Evolutionary conservation across 1,140 invertebrate genomes (phyloP).

Genomic region (Heterodera carotae): DNA sequence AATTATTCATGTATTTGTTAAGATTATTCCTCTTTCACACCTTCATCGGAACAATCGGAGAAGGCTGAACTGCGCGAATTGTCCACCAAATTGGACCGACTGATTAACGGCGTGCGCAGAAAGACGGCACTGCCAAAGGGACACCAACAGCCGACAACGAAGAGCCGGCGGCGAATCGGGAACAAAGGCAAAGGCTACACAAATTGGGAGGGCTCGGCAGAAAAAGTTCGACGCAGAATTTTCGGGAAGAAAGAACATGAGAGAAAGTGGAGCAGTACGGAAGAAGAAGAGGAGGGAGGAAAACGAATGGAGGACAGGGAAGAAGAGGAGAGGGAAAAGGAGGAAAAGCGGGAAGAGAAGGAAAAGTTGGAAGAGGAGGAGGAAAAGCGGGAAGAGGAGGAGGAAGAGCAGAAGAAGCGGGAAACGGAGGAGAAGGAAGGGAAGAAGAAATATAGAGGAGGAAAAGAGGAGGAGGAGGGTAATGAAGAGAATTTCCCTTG

Average conservation of each 20-base stretch:
- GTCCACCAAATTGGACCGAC: background rate
- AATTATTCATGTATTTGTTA: slow-evolving; percentile 9
- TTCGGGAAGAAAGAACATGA: too few relatives aligned
- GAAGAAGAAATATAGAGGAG: background rate
- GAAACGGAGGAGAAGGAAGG: background rate
- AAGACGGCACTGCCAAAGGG: background rate
- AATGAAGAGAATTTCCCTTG: too few relatives aligned
- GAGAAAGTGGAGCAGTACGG: background rate
- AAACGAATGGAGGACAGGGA: background rate
- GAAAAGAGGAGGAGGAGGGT: too few relatives aligned
- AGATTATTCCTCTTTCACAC: slow-evolving; percentile 6
- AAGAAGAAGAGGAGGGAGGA: too few relatives aligned
- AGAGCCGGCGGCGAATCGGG: background rate
- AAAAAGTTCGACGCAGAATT: too few relatives aligned
- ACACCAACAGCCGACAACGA: slow-evolving; percentile 4
- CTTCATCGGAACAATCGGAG: slow-evolving; percentile 8
- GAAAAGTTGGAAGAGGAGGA: slow-evolving; percentile 7
- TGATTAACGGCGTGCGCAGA: background rate
- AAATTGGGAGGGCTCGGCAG: too few relatives aligned
- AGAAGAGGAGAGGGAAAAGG: too few relatives aligned
- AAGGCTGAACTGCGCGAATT: background rate
- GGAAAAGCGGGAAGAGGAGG: background rate
- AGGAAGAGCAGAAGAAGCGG: slow-evolving; percentile 14
- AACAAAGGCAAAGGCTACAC: background rate
- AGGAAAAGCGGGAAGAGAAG: slow-evolving; percentile 22